These are phyloP conservation scores for Brachionus calyciflorus DNA, from an alignment of 1,140 invertebrate species.

Conservation along the genomic window DNA sequence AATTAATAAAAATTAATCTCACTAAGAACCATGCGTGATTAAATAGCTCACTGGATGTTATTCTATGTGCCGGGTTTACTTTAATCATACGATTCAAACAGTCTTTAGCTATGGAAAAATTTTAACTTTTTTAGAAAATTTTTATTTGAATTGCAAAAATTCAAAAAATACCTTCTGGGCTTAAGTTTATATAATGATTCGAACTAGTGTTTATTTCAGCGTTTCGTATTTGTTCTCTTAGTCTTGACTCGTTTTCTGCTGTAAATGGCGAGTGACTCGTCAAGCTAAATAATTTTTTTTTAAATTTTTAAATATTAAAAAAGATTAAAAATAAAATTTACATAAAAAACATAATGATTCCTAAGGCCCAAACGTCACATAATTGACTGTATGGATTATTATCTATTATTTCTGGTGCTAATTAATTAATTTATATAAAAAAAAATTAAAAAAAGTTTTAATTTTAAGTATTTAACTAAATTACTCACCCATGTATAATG, in stretches of 20 bases:
- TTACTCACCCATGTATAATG: slow-evolving; percentile 64
- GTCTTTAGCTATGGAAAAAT: slow-evolving; percentile 57
- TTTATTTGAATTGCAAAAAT: slow-evolving; percentile 51
- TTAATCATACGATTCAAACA: slow-evolving; percentile 61
- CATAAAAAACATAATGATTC: slow-evolving; percentile 64
- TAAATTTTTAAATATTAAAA: background rate
- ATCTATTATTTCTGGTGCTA: slow-evolving; percentile 66
- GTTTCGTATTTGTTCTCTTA: slow-evolving; percentile 24
- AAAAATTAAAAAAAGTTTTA: slow-evolving; percentile 47
- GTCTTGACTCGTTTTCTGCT: slow-evolving; percentile 37
- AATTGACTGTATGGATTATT: slow-evolving; percentile 65
- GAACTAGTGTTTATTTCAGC: slow-evolving; percentile 19
- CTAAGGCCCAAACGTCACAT: slow-evolving; percentile 66
- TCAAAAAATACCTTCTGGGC: slow-evolving; percentile 14
- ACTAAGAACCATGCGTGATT: slow-evolving; percentile 64
- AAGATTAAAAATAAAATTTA: slow-evolving; percentile 50
- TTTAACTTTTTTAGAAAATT: too few species aligned
- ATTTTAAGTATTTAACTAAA: background rate
- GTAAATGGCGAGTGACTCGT: slow-evolving; percentile 40
- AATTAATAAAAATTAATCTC: slow-evolving; percentile 43
- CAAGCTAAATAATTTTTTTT: background rate
- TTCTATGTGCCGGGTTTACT: slow-evolving; percentile 63
- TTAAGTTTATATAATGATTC: background rate
- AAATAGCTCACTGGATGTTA: slow-evolving; percentile 63
- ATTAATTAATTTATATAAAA: too few species aligned